phyloP scores from a whole-genome alignment of 1,140 invertebrate species.

The Pseudomyrmex pallidus region DNA sequence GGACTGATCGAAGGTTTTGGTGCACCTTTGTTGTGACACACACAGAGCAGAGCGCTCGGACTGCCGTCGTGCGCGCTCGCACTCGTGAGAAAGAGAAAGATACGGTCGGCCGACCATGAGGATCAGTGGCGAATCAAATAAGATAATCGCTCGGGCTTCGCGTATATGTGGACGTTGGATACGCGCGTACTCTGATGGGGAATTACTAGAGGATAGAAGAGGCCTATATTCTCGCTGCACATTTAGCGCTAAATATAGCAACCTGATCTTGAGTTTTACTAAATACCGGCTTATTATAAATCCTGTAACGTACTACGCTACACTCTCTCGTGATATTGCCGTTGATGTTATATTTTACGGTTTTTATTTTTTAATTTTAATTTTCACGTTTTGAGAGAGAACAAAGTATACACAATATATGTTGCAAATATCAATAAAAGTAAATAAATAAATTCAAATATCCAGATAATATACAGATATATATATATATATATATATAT shows the following conservation, averaged over 20 bases:
- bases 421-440: neutral
- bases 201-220: neutral
- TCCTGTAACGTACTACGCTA: too few relatives aligned
- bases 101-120: constrained; percentile 44
- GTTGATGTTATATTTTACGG: too few relatives aligned
- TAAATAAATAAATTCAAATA: too few relatives aligned
- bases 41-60: constrained; percentile 14
- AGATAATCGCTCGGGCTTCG: constrained; percentile 38
- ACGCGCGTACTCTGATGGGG: neutral
- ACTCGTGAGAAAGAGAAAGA: constrained; percentile 44
- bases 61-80: constrained; percentile 6
- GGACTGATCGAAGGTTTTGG: constrained; percentile 27
- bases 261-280: constrained; percentile 11
- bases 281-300: neutral
- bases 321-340: too few relatives aligned
- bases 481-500: too few relatives aligned
- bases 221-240: constrained; percentile 8
- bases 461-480: neutral
- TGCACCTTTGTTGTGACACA: constrained; percentile 54
- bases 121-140: constrained; percentile 55
- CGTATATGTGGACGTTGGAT: constrained; percentile 9
- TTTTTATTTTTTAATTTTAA: too few relatives aligned
- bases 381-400: neutral
- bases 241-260: neutral
- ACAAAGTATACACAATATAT: neutral